Evolutionary conservation across 2,113 vertebrate genomes (phyloP).

Genomic region (Paramisgurnus dabryanus): DNA sequence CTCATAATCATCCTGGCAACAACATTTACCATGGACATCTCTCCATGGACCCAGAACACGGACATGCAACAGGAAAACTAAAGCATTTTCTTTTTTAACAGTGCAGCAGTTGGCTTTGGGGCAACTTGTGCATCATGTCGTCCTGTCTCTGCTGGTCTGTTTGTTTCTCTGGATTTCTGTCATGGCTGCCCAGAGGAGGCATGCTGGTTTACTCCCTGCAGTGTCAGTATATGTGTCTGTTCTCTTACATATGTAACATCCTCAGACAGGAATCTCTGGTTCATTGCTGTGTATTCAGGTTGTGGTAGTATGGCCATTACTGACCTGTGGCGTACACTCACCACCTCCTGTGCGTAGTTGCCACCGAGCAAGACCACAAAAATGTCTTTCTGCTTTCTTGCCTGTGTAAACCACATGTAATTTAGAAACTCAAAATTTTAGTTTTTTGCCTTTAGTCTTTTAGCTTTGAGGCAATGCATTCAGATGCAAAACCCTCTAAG

Average conservation of each 20-base stretch:
- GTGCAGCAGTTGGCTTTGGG: not conserved
- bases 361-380: not conserved
- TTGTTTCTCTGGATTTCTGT: slow-evolving; percentile 19
- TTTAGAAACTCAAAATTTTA: not conserved
- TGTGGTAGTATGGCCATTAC: slow-evolving; percentile 20
- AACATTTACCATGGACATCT: not conserved
- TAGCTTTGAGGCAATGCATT: too few species aligned
- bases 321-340: not conserved
- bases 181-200: slow-evolving; percentile 4
- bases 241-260: slow-evolving; percentile 31
- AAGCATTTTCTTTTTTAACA: not conserved
- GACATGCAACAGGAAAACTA: not conserved
- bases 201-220: slow-evolving; percentile 12
- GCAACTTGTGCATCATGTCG: not conserved
- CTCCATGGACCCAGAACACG: not conserved
- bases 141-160: not conserved
- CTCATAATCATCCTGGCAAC: slow-evolving; percentile 2
- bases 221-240: slow-evolving; percentile 22
- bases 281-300: slow-evolving; percentile 7
- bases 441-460: too few species aligned
- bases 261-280: slow-evolving; percentile 21
- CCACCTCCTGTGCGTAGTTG: slow-evolving; percentile 20
- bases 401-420: slow-evolving; percentile 5
- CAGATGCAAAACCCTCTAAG: too few species aligned
- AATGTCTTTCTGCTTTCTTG: not conserved